Evolutionary conservation across 1,140 invertebrate genomes (phyloP).

Genomic region (Drosophila lini): DNA sequence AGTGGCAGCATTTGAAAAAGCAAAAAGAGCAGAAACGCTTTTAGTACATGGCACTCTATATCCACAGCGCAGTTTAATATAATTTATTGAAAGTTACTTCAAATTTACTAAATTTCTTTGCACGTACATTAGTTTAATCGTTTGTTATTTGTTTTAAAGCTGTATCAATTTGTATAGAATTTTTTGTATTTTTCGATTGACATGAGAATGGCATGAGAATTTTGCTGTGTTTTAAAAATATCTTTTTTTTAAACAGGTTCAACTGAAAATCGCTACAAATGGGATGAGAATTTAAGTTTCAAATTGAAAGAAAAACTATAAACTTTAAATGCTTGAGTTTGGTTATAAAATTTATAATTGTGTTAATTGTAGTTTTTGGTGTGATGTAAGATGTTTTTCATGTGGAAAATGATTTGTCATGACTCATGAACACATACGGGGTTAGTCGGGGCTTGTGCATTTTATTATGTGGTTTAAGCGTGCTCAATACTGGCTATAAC

Average conservation of each 20-base stretch:
- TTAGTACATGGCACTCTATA: constrained; percentile 30
- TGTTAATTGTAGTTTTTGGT: constrained; percentile 8
- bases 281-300: constrained; percentile 28
- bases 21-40: constrained; percentile 42
- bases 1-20: constrained; percentile 64
- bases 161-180: constrained; percentile 53
- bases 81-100: constrained; percentile 16
- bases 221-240: constrained; percentile 59
- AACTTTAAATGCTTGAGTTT: neutral
- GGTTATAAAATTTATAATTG: neutral
- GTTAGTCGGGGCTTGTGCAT: constrained; percentile 22
- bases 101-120: constrained; percentile 36
- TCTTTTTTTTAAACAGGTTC: neutral
- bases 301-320: constrained; percentile 8
- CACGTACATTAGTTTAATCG: constrained; percentile 43
- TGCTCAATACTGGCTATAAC: constrained; percentile 14
- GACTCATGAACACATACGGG: constrained; percentile 33
- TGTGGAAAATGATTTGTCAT: constrained; percentile 30
- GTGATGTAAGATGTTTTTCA: constrained; percentile 10
- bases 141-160: constrained; percentile 50
- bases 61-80: constrained; percentile 20
- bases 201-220: constrained; percentile 74
- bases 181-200: constrained; percentile 52
- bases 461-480: constrained; percentile 38
- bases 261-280: constrained; percentile 23